phyloP scores from a whole-genome alignment of 2,113 vertebrate genomes.

The Pantherophis guttatus region DNA sequence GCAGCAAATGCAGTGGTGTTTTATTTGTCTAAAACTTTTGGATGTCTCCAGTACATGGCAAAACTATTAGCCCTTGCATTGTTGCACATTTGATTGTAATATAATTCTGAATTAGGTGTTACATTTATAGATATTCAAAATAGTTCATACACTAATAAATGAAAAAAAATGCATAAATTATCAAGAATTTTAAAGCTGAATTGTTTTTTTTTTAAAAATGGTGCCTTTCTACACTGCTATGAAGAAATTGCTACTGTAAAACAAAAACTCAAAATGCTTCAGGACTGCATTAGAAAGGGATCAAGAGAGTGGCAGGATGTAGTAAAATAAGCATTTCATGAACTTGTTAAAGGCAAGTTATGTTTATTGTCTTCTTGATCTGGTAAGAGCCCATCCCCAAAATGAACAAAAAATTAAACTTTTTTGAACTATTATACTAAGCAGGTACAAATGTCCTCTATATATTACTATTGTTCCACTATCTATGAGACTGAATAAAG shows the following conservation, averaged over 20 bases:
- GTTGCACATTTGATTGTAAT: slow-evolving; percentile 69
- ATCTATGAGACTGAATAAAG: not conserved
- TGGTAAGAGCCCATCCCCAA: not conserved
- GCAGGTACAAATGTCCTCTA: not conserved
- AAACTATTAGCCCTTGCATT: slow-evolving; percentile 55
- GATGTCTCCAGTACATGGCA: slow-evolving; percentile 52
- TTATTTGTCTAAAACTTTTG: slow-evolving; percentile 60
- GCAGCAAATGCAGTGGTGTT: slow-evolving; percentile 49
- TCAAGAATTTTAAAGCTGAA: slow-evolving; percentile 61
- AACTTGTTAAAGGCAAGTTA: not conserved
- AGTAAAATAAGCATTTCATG: not conserved
- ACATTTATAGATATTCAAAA: slow-evolving; percentile 65
- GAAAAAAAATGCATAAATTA: slow-evolving; percentile 59
- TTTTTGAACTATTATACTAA: not conserved
- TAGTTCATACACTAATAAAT: slow-evolving; percentile 55
- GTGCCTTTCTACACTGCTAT: slow-evolving; percentile 31
- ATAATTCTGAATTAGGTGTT: slow-evolving; percentile 65
- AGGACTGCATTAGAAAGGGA: not conserved
- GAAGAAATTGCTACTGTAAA: slow-evolving; percentile 41
- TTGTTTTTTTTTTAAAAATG: not conserved
- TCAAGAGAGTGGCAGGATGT: not conserved
- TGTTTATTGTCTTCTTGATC: not conserved
- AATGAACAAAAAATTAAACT: not conserved
- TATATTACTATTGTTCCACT: not conserved
- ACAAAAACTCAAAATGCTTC: not conserved